These are phyloP conservation scores for Sinocyclocheilus anophthalmus DNA, from an alignment of 2,113 vertebrate species.

Conservation along the genomic window DNA sequence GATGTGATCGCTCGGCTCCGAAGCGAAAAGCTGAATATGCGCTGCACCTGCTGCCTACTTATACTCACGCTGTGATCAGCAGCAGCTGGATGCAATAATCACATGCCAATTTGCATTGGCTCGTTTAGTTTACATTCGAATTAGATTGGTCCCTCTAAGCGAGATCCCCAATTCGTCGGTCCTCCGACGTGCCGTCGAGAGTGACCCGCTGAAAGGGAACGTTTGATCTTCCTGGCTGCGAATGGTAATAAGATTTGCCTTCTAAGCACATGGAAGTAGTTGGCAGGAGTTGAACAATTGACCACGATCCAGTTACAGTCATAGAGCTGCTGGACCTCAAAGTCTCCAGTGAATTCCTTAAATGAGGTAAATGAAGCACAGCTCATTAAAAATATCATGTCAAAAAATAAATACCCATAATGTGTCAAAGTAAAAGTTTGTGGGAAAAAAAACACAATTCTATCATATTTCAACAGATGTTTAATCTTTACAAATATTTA, in stretches of 20 bases:
- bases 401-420: constrained; percentile 6
- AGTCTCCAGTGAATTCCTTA: constrained; percentile 81
- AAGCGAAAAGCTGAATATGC: too few relatives aligned
- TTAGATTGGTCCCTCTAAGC: too few relatives aligned
- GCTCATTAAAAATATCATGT: constrained; percentile 21
- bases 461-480: neutral
- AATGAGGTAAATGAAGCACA: neutral
- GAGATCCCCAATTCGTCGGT: too few relatives aligned
- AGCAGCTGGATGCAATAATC: too few relatives aligned
- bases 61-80: too few relatives aligned
- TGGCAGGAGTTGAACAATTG: constrained; percentile 90
- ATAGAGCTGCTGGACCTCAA: constrained; percentile 88
- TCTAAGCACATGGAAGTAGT: constrained; percentile 89
- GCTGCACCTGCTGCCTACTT: too few relatives aligned
- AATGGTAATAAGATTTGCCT: constrained; percentile 90
- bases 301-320: constrained; percentile 94
- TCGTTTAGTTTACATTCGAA: too few relatives aligned
- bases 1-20: too few relatives aligned
- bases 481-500: neutral
- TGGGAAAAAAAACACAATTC: neutral
- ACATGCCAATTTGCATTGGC: too few relatives aligned
- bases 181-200: too few relatives aligned
- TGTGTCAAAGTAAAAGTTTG: neutral
- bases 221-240: constrained; percentile 80
- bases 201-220: too few relatives aligned